Conservation (phyloP, 2,797 vertebrate genomes). For the Rhodeus uyekii region DNA sequence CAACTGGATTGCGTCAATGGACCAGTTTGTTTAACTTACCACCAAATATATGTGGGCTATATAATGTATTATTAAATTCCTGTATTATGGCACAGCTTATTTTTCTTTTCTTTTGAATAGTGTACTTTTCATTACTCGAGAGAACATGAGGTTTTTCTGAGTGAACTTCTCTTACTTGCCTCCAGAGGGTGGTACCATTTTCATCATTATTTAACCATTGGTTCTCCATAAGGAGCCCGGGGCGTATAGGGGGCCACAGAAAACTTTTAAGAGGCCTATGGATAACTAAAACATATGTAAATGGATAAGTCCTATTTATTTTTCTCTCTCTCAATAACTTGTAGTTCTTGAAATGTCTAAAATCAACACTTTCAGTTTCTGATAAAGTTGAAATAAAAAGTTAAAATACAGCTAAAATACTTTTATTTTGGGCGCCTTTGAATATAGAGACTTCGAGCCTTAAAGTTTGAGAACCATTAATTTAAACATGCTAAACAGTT, state of each 20-base stretch:
- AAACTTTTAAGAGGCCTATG: neutral
- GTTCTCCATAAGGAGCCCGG: too few species aligned
- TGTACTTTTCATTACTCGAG: neutral
- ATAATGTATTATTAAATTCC: neutral
- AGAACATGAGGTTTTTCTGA: neutral
- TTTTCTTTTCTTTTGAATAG: neutral
- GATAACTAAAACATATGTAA: neutral
- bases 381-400: neutral
- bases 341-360: neutral
- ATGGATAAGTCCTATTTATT: neutral
- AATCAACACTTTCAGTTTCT: neutral
- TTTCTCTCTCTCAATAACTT: neutral
- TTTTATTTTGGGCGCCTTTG: too few species aligned
- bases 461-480: neutral
- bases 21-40: conserved; percentile 32
- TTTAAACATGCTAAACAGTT: neutral
- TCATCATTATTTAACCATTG: neutral
- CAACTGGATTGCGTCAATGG: conserved; percentile 4
- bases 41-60: neutral
- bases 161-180: neutral
- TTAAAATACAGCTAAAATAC: too few species aligned
- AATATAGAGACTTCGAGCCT: neutral
- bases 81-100: neutral
- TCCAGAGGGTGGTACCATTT: conserved; percentile 13
- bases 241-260: neutral